phyloP scores from a whole-genome alignment of 2,888 invertebrate species.

The Serripes groenlandicus region DNA sequence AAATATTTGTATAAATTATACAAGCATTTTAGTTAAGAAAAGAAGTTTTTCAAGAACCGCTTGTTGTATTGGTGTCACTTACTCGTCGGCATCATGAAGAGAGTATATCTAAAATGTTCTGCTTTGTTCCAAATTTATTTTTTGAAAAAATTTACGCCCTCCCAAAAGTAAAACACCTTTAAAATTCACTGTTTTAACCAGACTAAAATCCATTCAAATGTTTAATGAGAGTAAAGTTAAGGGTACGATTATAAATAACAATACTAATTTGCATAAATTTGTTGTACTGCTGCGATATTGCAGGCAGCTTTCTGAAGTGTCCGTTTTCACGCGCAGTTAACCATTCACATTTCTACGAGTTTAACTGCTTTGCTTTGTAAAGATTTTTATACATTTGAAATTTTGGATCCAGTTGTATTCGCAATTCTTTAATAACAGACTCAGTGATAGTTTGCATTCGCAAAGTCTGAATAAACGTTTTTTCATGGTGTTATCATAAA shows the following conservation, averaged over 20 bases:
- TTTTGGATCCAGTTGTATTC: not conserved
- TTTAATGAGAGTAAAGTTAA: not conserved
- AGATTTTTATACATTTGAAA: not conserved
- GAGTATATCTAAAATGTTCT: not conserved
- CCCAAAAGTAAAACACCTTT: not conserved
- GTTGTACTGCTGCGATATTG: not conserved
- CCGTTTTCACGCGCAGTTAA: conserved; percentile 7
- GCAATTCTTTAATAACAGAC: not conserved
- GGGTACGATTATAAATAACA: not conserved
- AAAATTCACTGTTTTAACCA: not conserved
- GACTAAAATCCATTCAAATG: not conserved
- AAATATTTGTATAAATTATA: no score
- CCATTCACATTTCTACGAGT: not conserved
- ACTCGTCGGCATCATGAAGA: no score
- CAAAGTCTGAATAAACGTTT: no score
- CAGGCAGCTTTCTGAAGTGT: conserved; percentile 10
- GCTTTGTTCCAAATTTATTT: not conserved
- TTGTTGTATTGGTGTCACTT: no score
- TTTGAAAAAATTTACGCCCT: not conserved
- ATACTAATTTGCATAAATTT: conserved; percentile 14
- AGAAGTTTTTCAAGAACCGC: no score
- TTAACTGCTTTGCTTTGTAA: not conserved
- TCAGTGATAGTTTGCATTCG: no score
- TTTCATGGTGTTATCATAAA: not conserved
- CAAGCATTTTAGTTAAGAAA: no score